Percentiles rank a stretch among this genome's conserved stretches.
phyloP scores from a whole-genome alignment of 2,888 invertebrate genomes.

The Campopleginae sp. region DNA sequence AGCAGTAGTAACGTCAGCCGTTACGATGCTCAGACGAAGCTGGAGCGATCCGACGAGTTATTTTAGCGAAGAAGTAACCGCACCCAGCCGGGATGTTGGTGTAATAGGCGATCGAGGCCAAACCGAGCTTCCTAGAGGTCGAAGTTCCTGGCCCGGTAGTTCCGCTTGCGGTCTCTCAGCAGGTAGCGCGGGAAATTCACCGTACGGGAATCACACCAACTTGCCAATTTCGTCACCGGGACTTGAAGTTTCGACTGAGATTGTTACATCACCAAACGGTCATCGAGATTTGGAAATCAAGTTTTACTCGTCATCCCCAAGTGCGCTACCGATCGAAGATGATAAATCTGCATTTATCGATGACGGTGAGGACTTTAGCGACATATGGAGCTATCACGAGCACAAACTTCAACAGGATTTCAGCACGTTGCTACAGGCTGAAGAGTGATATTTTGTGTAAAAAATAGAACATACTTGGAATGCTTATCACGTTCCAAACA shows the following conservation, averaged over 20 bases:
- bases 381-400: slow-evolving; percentile 83
- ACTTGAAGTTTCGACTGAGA: slow-evolving; percentile 91
- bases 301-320: slow-evolving; percentile 89
- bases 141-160: slow-evolving; percentile 80
- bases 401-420: slow-evolving; percentile 82
- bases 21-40: slow-evolving; percentile 85
- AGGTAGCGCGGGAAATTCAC: slow-evolving; percentile 38
- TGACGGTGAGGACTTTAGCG: slow-evolving; percentile 79
- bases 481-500: slow-evolving; percentile 31
- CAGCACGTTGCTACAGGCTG: slow-evolving; percentile 81
- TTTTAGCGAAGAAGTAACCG: slow-evolving; percentile 79
- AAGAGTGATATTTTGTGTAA: slow-evolving; percentile 76
- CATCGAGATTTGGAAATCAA: slow-evolving; percentile 92
- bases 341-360: slow-evolving; percentile 74
- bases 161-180: slow-evolving; percentile 65
- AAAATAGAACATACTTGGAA: slow-evolving; percentile 2
- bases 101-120: slow-evolving; percentile 82
- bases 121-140: slow-evolving; percentile 71
- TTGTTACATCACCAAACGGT: slow-evolving; percentile 91
- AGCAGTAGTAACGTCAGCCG: slow-evolving; percentile 41
- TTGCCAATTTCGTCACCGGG: slow-evolving; percentile 80
- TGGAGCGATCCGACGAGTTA: slow-evolving; percentile 88
- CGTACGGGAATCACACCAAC: slow-evolving; percentile 55
- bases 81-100: slow-evolving; percentile 83
- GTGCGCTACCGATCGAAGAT: slow-evolving; percentile 78